These are phyloP conservation scores for Melitaea athalia DNA, from an alignment of 2,888 invertebrate species.

Conservation along the genomic window DNA sequence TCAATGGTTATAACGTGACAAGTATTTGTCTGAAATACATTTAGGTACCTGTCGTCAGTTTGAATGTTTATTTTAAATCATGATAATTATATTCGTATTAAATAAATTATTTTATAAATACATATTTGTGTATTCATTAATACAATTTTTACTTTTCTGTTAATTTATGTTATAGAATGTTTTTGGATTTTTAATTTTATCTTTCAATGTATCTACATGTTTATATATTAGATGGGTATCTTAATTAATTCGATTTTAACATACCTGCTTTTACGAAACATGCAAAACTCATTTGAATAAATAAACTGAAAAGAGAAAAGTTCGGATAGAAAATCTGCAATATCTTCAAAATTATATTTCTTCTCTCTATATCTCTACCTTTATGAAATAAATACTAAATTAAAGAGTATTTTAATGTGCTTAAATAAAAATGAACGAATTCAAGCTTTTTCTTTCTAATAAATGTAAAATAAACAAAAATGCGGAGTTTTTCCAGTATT, in stretches of 20 bases:
- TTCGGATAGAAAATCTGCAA: background rate
- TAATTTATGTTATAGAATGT: background rate
- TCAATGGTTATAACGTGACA: background rate
- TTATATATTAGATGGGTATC: background rate
- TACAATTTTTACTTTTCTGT: too few species aligned
- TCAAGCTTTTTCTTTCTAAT: too few species aligned
- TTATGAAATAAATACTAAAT: too few species aligned
- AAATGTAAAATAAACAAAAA: too few species aligned
- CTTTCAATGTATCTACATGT: background rate
- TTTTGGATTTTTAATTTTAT: background rate
- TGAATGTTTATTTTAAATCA: slow-evolving; percentile 9
- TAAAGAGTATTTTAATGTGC: too few species aligned
- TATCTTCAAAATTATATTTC: too few species aligned
- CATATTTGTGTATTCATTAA: background rate
- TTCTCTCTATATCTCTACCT: too few species aligned
- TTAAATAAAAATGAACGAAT: too few species aligned
- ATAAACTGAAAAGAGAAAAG: slow-evolving; percentile 41
- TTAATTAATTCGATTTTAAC: background rate
- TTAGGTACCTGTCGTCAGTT: slow-evolving; percentile 15
- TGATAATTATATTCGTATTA: background rate
- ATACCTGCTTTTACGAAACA: background rate
- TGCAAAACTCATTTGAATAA: background rate
- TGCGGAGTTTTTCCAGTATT: too few species aligned
- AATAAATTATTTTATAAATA: too few species aligned
- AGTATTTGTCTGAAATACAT: slow-evolving; percentile 15